Percentiles rank a stretch among this genome's conserved stretches.
phyloP scores from a whole-genome alignment of 2,888 invertebrate genomes.

The Aromia moschata region DNA sequence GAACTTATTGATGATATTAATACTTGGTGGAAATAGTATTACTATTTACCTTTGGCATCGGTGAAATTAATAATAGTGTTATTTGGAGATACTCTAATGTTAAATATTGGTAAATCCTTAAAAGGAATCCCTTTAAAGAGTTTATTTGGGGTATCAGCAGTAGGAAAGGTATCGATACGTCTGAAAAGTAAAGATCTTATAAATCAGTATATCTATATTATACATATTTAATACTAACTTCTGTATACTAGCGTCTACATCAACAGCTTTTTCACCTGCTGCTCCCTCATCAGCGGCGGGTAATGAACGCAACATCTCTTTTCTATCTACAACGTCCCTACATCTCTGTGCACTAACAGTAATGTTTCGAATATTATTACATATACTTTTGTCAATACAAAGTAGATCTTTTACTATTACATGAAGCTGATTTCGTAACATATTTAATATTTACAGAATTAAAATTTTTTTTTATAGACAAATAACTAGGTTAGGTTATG shows the following conservation, averaged over 20 bases:
- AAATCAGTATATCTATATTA: no score
- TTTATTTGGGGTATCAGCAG: conserved; percentile 73
- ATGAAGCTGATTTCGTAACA: conserved; percentile 12
- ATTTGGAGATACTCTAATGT: conserved; percentile 84
- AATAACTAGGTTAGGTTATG: no score
- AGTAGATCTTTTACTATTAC: conserved; percentile 4
- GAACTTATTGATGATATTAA: no score
- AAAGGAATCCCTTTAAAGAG: conserved; percentile 81
- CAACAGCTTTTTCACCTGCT: conserved; percentile 76
- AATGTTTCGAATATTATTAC: conserved; percentile 5
- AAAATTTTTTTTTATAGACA: no score
- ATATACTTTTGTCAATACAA: conserved; percentile 3
- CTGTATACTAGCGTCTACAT: conserved; percentile 73
- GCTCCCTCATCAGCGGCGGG: conserved; percentile 78
- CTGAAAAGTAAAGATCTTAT: no score
- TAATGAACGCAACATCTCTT: conserved; percentile 66
- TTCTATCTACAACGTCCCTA: conserved; percentile 65
- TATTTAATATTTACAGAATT: conserved; percentile 7
- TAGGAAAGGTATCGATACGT: conserved; percentile 77
- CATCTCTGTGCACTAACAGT: conserved; percentile 26
- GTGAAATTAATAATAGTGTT: conserved; percentile 87
- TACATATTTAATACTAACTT: no score
- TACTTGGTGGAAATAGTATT: no score
- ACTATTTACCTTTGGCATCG: conserved; percentile 70
- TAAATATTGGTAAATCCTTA: conserved; percentile 82